Conservation (phyloP, 2,797 vertebrate genomes). For the Neostethus bicornis region DNA sequence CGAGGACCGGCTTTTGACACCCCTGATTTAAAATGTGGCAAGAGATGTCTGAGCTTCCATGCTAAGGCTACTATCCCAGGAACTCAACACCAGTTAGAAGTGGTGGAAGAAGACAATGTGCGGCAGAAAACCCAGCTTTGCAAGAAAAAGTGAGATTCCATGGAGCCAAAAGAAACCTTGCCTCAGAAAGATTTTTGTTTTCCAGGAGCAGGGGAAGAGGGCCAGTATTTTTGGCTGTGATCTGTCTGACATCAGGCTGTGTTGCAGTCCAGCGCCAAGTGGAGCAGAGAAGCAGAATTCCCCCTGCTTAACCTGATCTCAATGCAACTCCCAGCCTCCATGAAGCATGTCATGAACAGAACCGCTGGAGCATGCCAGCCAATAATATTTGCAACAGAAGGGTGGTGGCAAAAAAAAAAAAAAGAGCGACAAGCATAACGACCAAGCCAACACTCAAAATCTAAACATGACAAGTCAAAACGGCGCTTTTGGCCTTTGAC, state of each 20-base stretch:
- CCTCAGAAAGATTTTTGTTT: constrained; percentile 59
- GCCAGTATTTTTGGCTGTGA: constrained; percentile 71
- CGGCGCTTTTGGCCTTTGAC: constrained; percentile 23
- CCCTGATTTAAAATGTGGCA: too few relatives aligned
- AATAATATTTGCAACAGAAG: constrained; percentile 46
- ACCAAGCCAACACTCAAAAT: constrained; percentile 5
- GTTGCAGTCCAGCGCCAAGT: constrained; percentile 64
- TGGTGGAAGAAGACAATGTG: constrained; percentile 61
- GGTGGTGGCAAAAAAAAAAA: constrained; percentile 10
- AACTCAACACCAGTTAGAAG: too few relatives aligned
- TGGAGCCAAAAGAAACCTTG: constrained; percentile 35
- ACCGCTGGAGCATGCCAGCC: constrained; percentile 55
- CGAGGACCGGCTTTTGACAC: too few relatives aligned
- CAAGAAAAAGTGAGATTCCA: constrained; percentile 47
- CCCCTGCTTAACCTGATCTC: constrained; percentile 63
- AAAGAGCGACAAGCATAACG: constrained; percentile 25
- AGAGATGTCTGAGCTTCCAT: too few relatives aligned
- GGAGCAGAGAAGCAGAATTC: constrained; percentile 73
- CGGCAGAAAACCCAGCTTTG: constrained; percentile 46
- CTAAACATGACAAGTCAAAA: constrained; percentile 6
- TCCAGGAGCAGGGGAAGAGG: constrained; percentile 65
- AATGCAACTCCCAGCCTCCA: constrained; percentile 64
- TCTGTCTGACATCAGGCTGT: constrained; percentile 73
- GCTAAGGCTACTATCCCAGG: too few relatives aligned
- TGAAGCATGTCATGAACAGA: constrained; percentile 68